These are phyloP conservation scores for Zenarchopterus dispar DNA, from an alignment of 2,797 vertebrate species.

Conservation along the genomic window DNA sequence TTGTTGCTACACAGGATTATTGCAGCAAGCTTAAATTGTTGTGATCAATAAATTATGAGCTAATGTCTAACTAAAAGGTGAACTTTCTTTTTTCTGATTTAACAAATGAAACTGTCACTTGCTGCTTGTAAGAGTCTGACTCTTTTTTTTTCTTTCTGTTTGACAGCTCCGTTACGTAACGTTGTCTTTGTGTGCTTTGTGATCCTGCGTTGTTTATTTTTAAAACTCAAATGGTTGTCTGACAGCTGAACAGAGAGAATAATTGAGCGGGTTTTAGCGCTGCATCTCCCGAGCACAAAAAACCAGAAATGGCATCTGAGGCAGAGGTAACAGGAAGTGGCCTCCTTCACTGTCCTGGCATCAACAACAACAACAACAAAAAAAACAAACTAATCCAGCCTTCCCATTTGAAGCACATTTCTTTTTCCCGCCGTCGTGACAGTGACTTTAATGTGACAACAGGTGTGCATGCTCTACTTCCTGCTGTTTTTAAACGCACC, in stretches of 20 bases:
- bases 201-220: constrained; percentile 57
- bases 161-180: constrained; percentile 31
- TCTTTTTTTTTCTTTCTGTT: constrained; percentile 10
- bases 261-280: constrained; percentile 52
- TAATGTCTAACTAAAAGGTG: constrained; percentile 10
- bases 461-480: background rate
- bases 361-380: constrained; percentile 21
- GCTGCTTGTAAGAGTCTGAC: constrained; percentile 25
- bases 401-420: constrained; percentile 29
- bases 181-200: constrained; percentile 44
- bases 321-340: constrained; percentile 39
- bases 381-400: constrained; percentile 24
- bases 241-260: constrained; percentile 67
- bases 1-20: background rate
- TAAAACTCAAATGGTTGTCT: constrained; percentile 63
- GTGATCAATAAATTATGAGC: background rate
- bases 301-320: constrained; percentile 40
- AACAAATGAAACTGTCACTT: constrained; percentile 38
- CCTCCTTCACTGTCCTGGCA: constrained; percentile 43
- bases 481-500: constrained; percentile 12
- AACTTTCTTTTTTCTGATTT: constrained; percentile 4
- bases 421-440: constrained; percentile 22
- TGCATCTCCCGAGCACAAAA: constrained; percentile 41
- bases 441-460: constrained; percentile 38
- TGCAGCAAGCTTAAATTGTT: background rate